Evolutionary conservation across 2,888 invertebrate genomes (phyloP).

Genomic region (Luffia ferchaultella): DNA sequence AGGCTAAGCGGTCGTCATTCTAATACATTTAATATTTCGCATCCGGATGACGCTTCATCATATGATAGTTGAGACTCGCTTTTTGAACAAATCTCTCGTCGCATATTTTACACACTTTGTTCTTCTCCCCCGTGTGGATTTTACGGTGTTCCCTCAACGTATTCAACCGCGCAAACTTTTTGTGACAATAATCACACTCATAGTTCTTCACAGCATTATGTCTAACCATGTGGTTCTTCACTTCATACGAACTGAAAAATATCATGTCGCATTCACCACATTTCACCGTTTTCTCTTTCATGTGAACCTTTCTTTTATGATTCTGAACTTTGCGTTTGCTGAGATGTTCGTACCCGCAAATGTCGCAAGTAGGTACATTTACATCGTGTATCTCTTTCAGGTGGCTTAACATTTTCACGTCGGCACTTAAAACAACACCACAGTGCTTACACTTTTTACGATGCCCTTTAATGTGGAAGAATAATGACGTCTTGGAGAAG

Average conservation of each 20-base stretch:
- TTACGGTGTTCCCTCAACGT: constrained; percentile 16
- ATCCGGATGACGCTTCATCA: constrained; percentile 21
- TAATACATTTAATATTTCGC: not conserved
- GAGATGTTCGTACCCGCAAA: constrained; percentile 17
- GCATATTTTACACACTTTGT: constrained; percentile 9
- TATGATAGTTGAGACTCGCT: constrained; percentile 23
- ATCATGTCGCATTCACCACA: constrained; percentile 1
- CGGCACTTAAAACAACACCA: not conserved
- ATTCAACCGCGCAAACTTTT: constrained; percentile 19
- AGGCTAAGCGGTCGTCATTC: too few relatives aligned
- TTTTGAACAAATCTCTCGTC: constrained; percentile 18
- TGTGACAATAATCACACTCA: constrained; percentile 24
- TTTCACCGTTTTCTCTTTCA: not conserved
- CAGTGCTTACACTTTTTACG: not conserved
- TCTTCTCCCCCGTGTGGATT: constrained; percentile 17
- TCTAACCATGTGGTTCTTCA: constrained; percentile 12
- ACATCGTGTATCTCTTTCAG: constrained; percentile 16
- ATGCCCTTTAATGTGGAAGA: not conserved
- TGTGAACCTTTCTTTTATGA: constrained; percentile 20
- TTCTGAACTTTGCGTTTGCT: constrained; percentile 16
- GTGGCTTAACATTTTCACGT: not conserved
- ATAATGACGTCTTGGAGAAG: not conserved
- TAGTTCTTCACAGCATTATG: constrained; percentile 23
- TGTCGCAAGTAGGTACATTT: constrained; percentile 22
- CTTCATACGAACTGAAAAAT: not conserved